Evolutionary conservation across 2,888 invertebrate species (phyloP).

Genomic region (Rambutsinella grinnellia): DNA sequence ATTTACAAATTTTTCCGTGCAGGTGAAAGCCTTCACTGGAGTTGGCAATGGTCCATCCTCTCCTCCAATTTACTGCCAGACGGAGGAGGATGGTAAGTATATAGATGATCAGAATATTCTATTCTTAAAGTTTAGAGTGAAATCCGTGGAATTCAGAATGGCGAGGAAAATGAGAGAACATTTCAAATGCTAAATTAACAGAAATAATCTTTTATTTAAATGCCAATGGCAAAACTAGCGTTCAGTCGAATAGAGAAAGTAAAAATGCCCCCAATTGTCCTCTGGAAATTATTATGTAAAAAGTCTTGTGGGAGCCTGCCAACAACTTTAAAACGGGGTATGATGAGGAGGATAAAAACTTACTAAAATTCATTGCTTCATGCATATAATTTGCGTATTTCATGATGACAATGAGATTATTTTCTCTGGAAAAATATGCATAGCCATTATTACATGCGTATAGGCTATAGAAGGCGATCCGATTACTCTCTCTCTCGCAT

Average conservation of each 20-base stretch:
- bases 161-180: not conserved
- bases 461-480: not conserved
- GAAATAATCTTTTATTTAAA: conserved; percentile 9
- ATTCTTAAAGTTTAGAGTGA: not conserved
- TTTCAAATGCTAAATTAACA: conserved; percentile 12
- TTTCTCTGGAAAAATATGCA: not conserved
- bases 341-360: not conserved
- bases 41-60: conserved; percentile 83
- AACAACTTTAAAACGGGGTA: not conserved
- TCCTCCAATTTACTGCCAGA: conserved; percentile 78
- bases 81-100: conserved; percentile 81
- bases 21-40: conserved; percentile 83
- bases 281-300: not conserved
- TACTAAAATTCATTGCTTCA: conserved; percentile 24
- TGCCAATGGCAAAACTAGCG: not conserved
- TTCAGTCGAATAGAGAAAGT: too few relatives aligned
- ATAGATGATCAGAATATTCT: not conserved
- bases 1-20: conserved; percentile 85
- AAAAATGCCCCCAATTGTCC: not conserved
- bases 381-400: conserved; percentile 51
- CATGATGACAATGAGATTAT: conserved; percentile 39
- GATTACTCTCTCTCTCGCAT: not conserved
- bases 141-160: too few relatives aligned
- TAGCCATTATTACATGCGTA: not conserved
- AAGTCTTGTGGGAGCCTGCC: conserved; percentile 17